Percentiles rank a stretch among this genome's conserved stretches.
Conservation (phyloP, 2,888 invertebrate species). For the Lottia scabra region DNA sequence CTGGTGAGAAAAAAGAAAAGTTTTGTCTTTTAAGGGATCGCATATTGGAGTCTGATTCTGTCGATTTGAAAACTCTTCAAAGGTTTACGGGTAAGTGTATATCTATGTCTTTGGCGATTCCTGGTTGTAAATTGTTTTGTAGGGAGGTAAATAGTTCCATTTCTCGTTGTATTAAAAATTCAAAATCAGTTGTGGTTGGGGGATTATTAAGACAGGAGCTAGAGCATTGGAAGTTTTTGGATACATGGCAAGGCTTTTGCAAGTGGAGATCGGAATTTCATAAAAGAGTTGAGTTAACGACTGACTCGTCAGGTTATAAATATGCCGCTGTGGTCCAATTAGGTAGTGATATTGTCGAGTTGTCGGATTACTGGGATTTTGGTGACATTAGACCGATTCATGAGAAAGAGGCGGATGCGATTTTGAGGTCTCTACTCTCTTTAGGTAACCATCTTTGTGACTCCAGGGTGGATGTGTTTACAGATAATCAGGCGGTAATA, state of each 20-base stretch:
- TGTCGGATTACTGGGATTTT: conserved; percentile 17
- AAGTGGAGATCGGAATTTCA: conserved; percentile 20
- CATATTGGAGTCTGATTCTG: too few species aligned
- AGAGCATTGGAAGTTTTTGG: conserved; percentile 25
- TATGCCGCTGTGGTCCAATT: conserved; percentile 21
- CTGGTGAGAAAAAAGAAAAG: conserved; percentile 17
- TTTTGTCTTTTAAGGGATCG: conserved; percentile 20
- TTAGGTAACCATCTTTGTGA: neutral
- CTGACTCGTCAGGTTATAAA: conserved; percentile 23
- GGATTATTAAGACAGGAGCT: conserved; percentile 16
- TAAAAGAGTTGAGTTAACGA: conserved; percentile 18
- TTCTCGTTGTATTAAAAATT: too few species aligned
- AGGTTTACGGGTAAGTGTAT: too few species aligned
- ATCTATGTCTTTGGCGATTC: too few species aligned
- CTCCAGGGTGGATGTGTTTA: conserved; percentile 15
- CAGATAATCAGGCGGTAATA: conserved; percentile 20
- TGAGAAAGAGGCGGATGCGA: conserved; percentile 17
- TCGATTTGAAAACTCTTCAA: too few species aligned
- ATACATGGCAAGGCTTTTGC: conserved; percentile 15
- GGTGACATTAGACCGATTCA: conserved; percentile 21
- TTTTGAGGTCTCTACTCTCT: conserved; percentile 10
- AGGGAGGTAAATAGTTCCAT: too few species aligned
- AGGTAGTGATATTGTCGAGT: neutral
- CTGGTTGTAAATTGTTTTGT: too few species aligned
- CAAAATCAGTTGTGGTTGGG: too few species aligned